Conservation (phyloP, 2,797 vertebrate species). For the Pipistrellus pygmaeus region DNA sequence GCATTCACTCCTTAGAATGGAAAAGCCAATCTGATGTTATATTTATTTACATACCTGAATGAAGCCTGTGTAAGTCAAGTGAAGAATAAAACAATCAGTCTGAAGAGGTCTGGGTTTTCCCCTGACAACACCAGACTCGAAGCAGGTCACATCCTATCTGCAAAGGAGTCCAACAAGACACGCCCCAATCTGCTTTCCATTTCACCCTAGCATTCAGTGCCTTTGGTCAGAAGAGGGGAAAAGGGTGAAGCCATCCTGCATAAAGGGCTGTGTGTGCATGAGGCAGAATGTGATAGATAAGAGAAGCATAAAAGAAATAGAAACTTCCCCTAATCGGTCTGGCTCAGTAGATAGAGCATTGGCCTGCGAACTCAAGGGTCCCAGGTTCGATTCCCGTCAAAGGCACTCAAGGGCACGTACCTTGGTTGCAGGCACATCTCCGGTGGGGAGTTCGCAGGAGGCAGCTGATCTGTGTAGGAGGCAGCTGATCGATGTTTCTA, state of each 20-base stretch:
- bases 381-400: too few species aligned
- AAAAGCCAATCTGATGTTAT: slow-evolving; percentile 30
- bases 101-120: not conserved
- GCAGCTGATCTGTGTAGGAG: too few species aligned
- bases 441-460: too few species aligned
- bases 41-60: slow-evolving; percentile 26
- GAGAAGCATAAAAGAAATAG: not conserved
- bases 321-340: not conserved
- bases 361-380: too few species aligned
- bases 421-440: too few species aligned
- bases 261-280: not conserved
- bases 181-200: not conserved
- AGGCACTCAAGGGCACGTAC: too few species aligned
- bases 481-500: too few species aligned
- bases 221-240: not conserved
- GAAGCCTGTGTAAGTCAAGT: not conserved
- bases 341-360: too few species aligned
- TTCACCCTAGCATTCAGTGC: not conserved
- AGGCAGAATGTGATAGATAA: not conserved
- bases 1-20: not conserved
- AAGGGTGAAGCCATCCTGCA: not conserved
- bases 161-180: not conserved
- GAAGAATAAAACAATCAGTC: not conserved
- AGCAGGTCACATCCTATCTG: not conserved
- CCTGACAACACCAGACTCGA: not conserved